Percentiles rank a stretch among this genome's conserved stretches.
These are phyloP conservation scores for Glaucopsyche alexis DNA, from an alignment of 2,888 invertebrate genomes.

Conservation along the genomic window DNA sequence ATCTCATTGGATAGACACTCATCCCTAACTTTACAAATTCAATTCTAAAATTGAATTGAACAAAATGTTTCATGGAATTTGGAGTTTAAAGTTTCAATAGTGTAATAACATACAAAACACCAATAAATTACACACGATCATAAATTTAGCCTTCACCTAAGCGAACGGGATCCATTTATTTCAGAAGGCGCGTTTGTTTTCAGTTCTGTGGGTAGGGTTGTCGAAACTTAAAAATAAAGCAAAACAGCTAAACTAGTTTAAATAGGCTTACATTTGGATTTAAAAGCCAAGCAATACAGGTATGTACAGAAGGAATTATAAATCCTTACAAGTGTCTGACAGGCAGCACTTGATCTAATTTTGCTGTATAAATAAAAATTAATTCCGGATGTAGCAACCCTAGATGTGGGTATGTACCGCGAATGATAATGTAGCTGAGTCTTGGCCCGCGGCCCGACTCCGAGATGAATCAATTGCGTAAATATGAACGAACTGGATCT, in stretches of 20 bases:
- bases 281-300: background rate
- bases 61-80: conserved; percentile 2
- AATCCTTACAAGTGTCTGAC: no score
- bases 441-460: conserved; percentile 27
- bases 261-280: background rate
- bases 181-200: conserved; percentile 31
- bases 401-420: background rate
- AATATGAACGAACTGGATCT: conserved; percentile 21
- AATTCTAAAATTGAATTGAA: conserved; percentile 11
- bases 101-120: conserved; percentile 28
- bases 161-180: conserved; percentile 28
- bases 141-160: conserved; percentile 27
- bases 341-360: no score
- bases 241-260: no score
- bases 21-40: background rate
- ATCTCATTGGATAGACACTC: background rate
- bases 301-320: no score
- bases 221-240: background rate
- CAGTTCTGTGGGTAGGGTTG: conserved; percentile 26
- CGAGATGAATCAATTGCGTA: conserved; percentile 25
- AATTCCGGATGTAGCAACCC: background rate
- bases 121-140: conserved; percentile 26
- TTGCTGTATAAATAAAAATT: background rate
- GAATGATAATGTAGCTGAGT: conserved; percentile 30
- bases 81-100: conserved; percentile 21